Percentiles rank a stretch among this genome's conserved stretches.
These are phyloP conservation scores for Metaphire vulgaris DNA, from an alignment of 1,140 invertebrate genomes.

Conservation along the genomic window DNA sequence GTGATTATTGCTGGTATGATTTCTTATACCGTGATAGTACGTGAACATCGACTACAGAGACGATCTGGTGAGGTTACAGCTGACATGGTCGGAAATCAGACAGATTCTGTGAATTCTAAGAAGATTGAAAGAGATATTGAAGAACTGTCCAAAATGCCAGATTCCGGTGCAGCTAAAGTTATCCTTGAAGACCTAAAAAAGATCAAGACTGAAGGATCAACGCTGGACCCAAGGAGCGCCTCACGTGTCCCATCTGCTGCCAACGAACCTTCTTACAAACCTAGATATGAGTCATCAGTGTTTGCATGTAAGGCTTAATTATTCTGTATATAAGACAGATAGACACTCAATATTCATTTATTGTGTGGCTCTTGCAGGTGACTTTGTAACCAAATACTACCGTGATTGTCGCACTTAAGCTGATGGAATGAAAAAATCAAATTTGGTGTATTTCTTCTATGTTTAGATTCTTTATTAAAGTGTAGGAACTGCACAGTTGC, in stretches of 20 bases:
- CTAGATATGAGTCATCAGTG: conserved; percentile 92
- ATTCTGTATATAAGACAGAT: no score
- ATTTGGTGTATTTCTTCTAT: no score
- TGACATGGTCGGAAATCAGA: conserved; percentile 39
- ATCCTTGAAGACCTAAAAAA: conserved; percentile 63
- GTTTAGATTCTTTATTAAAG: no score
- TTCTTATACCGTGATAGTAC: conserved; percentile 29
- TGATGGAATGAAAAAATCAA: no score
- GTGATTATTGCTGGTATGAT: no score
- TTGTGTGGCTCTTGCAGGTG: no score
- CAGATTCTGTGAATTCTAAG: conserved; percentile 50
- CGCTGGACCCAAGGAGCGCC: conserved; percentile 89
- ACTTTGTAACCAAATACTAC: no score
- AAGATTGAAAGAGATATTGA: conserved; percentile 47
- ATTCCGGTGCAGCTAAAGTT: conserved; percentile 47
- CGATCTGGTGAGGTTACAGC: conserved; percentile 40
- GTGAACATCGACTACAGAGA: conserved; percentile 70
- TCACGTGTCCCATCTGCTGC: conserved; percentile 90
- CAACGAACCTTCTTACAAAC: conserved; percentile 75
- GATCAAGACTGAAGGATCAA: conserved; percentile 70
- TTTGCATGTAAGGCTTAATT: conserved; percentile 83
- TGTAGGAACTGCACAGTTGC: no score
- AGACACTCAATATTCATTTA: no score
- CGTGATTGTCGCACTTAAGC: no score
- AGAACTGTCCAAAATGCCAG: conserved; percentile 53